A percentile compares a stretch with the other conserved stretches of the same genome.
Evolutionary conservation across 2,888 invertebrate genomes (phyloP).

Genomic region (Congeria kusceri): DNA sequence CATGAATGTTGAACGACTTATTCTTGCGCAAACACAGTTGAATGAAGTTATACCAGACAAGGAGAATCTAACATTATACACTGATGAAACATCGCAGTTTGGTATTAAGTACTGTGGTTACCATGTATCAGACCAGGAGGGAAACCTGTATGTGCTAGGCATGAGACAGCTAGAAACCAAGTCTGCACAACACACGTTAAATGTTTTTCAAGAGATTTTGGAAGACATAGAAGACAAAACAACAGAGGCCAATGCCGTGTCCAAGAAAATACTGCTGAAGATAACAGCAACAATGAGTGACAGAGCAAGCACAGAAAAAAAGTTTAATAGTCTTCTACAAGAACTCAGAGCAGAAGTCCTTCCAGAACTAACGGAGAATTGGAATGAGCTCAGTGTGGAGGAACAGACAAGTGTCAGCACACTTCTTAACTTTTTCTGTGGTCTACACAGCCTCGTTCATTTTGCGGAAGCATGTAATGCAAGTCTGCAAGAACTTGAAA

Average conservation of each 20-base stretch:
- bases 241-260: not conserved
- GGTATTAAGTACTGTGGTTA: slow-evolving; percentile 26
- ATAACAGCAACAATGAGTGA: slow-evolving; percentile 50
- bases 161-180: slow-evolving; percentile 16
- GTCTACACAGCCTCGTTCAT: slow-evolving; percentile 60
- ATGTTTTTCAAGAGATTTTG: slow-evolving; percentile 17
- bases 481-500: slow-evolving; percentile 12
- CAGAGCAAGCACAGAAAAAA: slow-evolving; percentile 34
- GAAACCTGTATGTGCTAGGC: slow-evolving; percentile 28
- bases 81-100: slow-evolving; percentile 35
- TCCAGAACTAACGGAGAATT: slow-evolving; percentile 49
- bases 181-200: slow-evolving; percentile 23
- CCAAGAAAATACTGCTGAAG: slow-evolving; percentile 26
- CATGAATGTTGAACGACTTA: slow-evolving; percentile 31
- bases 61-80: slow-evolving; percentile 21
- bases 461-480: slow-evolving; percentile 53
- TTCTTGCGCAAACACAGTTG: slow-evolving; percentile 28
- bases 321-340: slow-evolving; percentile 54
- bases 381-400: slow-evolving; percentile 31
- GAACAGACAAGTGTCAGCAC: slow-evolving; percentile 38
- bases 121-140: slow-evolving; percentile 29
- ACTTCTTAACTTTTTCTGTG: slow-evolving; percentile 66
- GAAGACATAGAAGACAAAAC: slow-evolving; percentile 21
- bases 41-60: slow-evolving; percentile 23
- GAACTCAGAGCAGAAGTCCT: slow-evolving; percentile 48